Evolutionary conservation across 2,888 invertebrate genomes (phyloP), one percentile per base, ranked within the genome.

Genomic region (Nymphalis polychloros): DNA sequence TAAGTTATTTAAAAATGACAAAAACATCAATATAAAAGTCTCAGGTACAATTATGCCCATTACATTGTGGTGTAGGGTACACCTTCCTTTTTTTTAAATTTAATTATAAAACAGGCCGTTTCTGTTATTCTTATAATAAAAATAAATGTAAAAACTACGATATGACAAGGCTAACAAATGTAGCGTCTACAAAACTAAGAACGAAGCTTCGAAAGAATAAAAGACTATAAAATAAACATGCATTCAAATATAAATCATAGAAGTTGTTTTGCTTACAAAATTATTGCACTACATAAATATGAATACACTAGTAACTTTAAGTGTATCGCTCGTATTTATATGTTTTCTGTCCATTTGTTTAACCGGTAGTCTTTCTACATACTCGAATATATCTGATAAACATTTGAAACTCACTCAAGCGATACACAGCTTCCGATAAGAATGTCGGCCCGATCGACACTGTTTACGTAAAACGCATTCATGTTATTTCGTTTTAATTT

Each of bases 281-380:
- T 61, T 61, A 61, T 61, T 67, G 52, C 60, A 48, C 66, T 35
- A 55, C 48, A 53, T 62, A 48, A 35, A 61, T 49, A 62, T 49
- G 53, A 61, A 66, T 41, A 62, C 65, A 65, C 65, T 65, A 19
- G 60, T 59, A 62, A 57, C 61, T 67, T 57, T 27, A 62, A 67
- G 61, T 67, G 60, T 31, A 41, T 57, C 57, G 66, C n/a, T 49
- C 48, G 61, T 67, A 67, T 67, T 62, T 67, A 67, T 57, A 41
- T 61, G 66, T 67, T 55, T 67, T 67, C 61, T 62, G 66, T 67
- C 66, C 61, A 59, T 67, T 67, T 59, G 50, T 63, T 46, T 52
- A 67, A 63, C 52, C 63, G 62, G 59, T 63, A 47, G 59, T 63
- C 50, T 49, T 31, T 67, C 35, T 57, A 63, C 67, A 59, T 67